Conservation (phyloP, 2,888 invertebrate genomes). For the Campoplex nolae region DNA sequence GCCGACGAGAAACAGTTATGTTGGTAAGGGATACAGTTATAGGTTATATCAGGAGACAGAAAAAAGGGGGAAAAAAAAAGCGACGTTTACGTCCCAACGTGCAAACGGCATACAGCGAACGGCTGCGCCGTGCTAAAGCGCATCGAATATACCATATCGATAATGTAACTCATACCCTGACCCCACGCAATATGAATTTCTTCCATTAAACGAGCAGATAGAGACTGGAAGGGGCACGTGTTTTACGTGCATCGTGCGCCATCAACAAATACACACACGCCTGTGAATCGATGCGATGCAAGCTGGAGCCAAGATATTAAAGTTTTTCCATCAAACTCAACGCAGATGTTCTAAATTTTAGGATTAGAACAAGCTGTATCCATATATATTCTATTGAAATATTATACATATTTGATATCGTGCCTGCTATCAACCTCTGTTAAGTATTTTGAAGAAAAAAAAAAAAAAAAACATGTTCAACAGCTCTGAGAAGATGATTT, state of each 20-base stretch:
- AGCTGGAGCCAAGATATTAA: slow-evolving; percentile 60
- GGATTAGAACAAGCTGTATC: slow-evolving; percentile 36
- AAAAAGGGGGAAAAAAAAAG: slow-evolving; percentile 28
- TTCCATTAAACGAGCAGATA: slow-evolving; percentile 17
- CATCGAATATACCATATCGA: slow-evolving; percentile 44
- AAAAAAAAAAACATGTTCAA: neutral
- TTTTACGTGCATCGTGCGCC: slow-evolving; percentile 51
- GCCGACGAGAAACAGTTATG: slow-evolving; percentile 56
- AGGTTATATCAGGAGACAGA: slow-evolving; percentile 12
- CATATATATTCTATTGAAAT: slow-evolving; percentile 20
- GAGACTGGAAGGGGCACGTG: slow-evolving; percentile 37
- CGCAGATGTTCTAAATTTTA: slow-evolving; percentile 63
- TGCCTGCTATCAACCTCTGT: neutral
- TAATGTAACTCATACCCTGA: slow-evolving; percentile 66
- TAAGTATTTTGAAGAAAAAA: neutral
- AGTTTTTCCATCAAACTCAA: slow-evolving; percentile 50
- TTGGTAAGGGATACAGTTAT: slow-evolving; percentile 50
- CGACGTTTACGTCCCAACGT: slow-evolving; percentile 33
- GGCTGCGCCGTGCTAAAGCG: slow-evolving; percentile 55
- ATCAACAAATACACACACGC: slow-evolving; percentile 65
- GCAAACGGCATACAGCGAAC: slow-evolving; percentile 32
- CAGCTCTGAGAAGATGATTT: neutral
- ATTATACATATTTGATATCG: neutral
- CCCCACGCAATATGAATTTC: slow-evolving; percentile 54
- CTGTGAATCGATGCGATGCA: slow-evolving; percentile 54